Evolutionary conservation across 2,113 vertebrate species (phyloP).

Genomic region (Calyptomena viridis): DNA sequence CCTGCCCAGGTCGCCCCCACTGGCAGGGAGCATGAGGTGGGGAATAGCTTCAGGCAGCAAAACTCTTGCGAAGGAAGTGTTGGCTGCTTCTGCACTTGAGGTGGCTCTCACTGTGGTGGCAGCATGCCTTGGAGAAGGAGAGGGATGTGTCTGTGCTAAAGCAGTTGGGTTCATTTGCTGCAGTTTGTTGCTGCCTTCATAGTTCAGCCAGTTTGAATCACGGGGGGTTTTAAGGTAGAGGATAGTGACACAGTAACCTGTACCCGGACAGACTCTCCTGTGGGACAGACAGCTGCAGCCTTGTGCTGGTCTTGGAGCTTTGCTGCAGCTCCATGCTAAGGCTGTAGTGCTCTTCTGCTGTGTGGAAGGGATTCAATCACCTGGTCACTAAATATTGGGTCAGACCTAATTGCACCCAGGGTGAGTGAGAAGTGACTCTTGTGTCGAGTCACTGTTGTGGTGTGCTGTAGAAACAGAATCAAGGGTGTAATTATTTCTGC

Average conservation of each 20-base stretch:
- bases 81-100: background rate
- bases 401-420: background rate
- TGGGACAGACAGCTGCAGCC: background rate
- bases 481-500: background rate
- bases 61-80: accelerated
- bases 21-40: background rate
- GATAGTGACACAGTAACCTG: accelerated
- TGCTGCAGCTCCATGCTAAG: background rate
- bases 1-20: background rate
- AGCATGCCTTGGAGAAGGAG: background rate
- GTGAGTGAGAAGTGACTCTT: background rate
- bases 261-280: background rate
- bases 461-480: background rate
- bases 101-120: background rate
- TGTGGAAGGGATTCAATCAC: background rate
- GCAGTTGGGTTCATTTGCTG: background rate
- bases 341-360: background rate
- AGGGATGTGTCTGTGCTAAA: background rate
- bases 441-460: background rate
- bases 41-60: background rate
- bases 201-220: background rate
- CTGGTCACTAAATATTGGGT: background rate
- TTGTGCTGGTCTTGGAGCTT: accelerated
- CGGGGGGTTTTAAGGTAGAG: accelerated
- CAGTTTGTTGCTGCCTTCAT: background rate